Base-by-base conservation (phyloP, 2,797 vertebrate genomes). In the Salmo trutta region DNA sequence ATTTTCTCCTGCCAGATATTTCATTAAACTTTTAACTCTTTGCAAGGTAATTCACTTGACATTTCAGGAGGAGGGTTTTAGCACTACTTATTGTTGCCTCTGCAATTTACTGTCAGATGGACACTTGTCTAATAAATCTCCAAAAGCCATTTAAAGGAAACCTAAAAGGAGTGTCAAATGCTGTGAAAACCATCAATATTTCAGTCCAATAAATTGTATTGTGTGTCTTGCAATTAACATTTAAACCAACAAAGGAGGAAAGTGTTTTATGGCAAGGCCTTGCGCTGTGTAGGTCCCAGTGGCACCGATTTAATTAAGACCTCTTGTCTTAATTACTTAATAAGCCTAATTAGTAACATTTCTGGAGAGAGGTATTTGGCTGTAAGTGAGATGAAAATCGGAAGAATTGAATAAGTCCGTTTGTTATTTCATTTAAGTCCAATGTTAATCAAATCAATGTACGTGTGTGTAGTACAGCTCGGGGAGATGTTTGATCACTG, bases 271-370 rank as follows among this genome's bases (percentile, higher is more conserved):
- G 88, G 86, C 87, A 90, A 83, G 86, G 88, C 88, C 86, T 80
- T 84, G 78, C 80, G 7, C 56, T 59, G n/a, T n/a, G 2, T 59
- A 79, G 84, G 91, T 94, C 92, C 92, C 91, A 89, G 85, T 93
- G 91, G 92, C 88, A 70, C 90, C 86, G 86, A 92, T 91, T 91
- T 93, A 94, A 94, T 94, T 94, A 93, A 94, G 92, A 92, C 90
- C 91, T 92, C 90, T 89, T 71, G 73, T 92, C 92, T 93, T 93
- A 94, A 94, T 93, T 92, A 94, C 92, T 92, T 93, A 94, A 94
- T 94, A 92, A 88, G 89, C 85, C 89, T 92, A 93, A 93, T 94
- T 94, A 93, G 91, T 87, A 88, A 88, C 85, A 87, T 89, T 91
- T 92, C 85, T 81, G 81, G 89, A 88, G 83, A 75, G 84, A 79